A percentile compares a stretch with the other conserved stretches of the same genome.
These are phyloP conservation scores for Tenthredo distinguenda DNA, from an alignment of 2,888 invertebrate species.

Conservation along the genomic window DNA sequence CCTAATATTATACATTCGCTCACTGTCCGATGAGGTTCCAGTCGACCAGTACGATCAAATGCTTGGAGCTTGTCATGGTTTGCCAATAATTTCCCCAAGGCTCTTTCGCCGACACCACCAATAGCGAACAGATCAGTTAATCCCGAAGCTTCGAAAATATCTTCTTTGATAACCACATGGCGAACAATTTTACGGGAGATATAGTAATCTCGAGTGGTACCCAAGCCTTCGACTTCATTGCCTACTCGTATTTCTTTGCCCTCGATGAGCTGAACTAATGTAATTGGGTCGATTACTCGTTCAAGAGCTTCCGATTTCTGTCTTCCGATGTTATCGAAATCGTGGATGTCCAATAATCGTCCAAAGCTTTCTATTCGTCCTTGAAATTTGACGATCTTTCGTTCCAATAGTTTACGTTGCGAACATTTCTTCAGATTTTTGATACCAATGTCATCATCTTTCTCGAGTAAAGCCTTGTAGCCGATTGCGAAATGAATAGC, in stretches of 20 bases:
- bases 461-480: neutral
- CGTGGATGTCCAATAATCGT: neutral
- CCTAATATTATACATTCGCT: neutral
- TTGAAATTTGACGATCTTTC: conserved; percentile 15
- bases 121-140: neutral
- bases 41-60: neutral
- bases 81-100: neutral
- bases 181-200: conserved; percentile 1
- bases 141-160: neutral
- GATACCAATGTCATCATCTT: neutral
- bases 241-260: conserved; percentile 10
- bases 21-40: neutral
- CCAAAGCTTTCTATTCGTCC: neutral
- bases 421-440: neutral
- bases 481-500: neutral
- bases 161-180: neutral
- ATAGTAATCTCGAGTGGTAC: neutral
- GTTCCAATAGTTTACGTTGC: neutral
- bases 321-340: neutral
- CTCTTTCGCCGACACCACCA: neutral
- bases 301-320: neutral
- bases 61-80: neutral
- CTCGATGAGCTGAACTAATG: neutral
- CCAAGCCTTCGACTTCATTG: neutral
- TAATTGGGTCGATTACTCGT: neutral